Percentiles rank a stretch among this genome's conserved stretches.
phyloP scores from a whole-genome alignment of 2,797 vertebrate genomes.

The Pseudocheirus occidentalis region DNA sequence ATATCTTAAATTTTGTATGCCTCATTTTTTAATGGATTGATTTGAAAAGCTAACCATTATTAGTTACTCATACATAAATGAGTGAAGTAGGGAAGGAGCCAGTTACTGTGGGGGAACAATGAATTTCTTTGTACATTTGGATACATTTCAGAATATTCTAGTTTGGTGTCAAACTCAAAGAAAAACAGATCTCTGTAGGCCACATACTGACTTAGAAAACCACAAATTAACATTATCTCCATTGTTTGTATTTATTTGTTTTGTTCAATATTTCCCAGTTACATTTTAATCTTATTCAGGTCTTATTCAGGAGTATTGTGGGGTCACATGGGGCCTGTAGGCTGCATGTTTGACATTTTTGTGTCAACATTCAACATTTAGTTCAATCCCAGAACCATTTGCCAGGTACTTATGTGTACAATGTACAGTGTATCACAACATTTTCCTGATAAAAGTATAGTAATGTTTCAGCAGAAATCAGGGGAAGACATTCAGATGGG shows the following conservation, averaged over 20 bases:
- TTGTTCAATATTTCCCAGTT: neutral
- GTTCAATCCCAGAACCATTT: neutral
- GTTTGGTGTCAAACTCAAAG: neutral
- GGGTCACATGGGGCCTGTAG: neutral
- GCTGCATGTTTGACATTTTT: neutral
- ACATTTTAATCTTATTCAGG: neutral
- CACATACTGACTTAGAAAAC: neutral
- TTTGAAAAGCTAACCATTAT: conserved; percentile 34
- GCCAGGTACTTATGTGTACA: neutral
- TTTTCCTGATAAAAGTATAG: neutral
- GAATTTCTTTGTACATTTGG: neutral
- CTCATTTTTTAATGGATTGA: conserved; percentile 28
- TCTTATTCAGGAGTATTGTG: neutral
- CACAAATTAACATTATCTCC: neutral
- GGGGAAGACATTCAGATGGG: neutral
- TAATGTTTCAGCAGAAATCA: neutral
- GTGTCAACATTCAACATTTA: neutral
- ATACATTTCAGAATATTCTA: neutral
- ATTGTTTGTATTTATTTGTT: neutral
- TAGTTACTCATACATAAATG: conserved; percentile 19
- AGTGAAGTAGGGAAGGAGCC: neutral
- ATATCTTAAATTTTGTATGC: conserved; percentile 14
- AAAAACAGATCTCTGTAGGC: neutral
- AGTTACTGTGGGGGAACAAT: neutral
- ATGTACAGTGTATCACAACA: neutral